Evolutionary conservation across 1,140 invertebrate species (phyloP).

Genomic region (Choristoneura fumiferana): DNA sequence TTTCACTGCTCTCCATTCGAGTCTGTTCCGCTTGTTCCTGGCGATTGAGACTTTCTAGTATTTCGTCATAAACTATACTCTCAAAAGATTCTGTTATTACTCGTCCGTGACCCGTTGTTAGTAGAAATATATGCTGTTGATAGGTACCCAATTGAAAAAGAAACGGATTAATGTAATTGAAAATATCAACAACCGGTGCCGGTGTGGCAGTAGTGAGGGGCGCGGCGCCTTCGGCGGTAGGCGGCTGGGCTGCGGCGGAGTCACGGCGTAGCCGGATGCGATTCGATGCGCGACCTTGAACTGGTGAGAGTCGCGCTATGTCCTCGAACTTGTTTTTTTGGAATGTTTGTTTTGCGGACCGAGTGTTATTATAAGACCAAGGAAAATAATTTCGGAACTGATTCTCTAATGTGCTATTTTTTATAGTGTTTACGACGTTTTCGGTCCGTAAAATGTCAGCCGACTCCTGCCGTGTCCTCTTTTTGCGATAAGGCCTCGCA

Average conservation of each 20-base stretch:
- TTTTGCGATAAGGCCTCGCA: constrained; percentile 21
- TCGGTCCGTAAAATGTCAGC: constrained; percentile 11
- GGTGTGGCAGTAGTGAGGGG: background rate
- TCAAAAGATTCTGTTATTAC: background rate
- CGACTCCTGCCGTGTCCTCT: constrained; percentile 21
- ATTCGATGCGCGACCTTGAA: constrained; percentile 15
- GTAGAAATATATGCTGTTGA: constrained; percentile 2
- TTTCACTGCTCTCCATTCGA: constrained; percentile 17
- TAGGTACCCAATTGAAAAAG: background rate
- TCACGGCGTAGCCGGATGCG: background rate
- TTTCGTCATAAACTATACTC: constrained; percentile 30
- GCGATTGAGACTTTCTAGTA: constrained; percentile 29
- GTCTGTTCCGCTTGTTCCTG: constrained; percentile 26
- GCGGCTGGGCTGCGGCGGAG: background rate
- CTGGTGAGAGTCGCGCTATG: background rate
- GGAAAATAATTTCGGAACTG: constrained; percentile 20
- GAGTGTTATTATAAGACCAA: constrained; percentile 12
- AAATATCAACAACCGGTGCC: background rate
- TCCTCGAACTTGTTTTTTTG: constrained; percentile 23
- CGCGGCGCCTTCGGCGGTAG: constrained; percentile 20
- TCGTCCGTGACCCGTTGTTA: background rate
- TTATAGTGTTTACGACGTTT: constrained; percentile 25
- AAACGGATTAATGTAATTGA: background rate
- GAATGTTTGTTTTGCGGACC: constrained; percentile 22
- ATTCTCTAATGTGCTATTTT: constrained; percentile 22